Conservation (phyloP, 2,797 vertebrate species). For the Rhabdophis nuchalis region DNA sequence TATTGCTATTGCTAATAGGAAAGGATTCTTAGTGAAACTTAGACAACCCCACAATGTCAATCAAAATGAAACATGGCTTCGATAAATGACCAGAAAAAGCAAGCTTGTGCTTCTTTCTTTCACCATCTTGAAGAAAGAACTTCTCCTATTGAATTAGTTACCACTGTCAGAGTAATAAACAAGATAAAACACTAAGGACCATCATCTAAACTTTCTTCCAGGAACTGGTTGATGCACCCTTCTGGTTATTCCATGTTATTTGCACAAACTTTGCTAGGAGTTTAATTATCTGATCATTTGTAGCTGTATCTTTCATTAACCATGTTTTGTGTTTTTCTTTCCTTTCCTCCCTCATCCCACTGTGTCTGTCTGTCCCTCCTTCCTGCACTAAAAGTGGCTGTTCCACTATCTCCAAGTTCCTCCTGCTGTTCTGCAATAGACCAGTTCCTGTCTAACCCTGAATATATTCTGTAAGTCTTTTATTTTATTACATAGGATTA, state of each 20-base stretch:
- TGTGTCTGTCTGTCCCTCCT: slow-evolving; percentile 59
- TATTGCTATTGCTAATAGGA: neutral
- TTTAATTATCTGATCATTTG: slow-evolving; percentile 5
- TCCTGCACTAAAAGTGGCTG: slow-evolving; percentile 80
- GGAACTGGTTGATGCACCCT: neutral
- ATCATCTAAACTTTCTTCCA: neutral
- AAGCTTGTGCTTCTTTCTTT: fast-evolving
- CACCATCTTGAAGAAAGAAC: neutral
- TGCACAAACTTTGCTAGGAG: slow-evolving; percentile 11
- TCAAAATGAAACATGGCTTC: neutral
- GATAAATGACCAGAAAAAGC: neutral
- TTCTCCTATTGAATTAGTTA: neutral
- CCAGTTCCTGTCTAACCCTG: slow-evolving; percentile 90
- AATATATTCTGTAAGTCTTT: slow-evolving; percentile 72
- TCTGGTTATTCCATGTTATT: neutral
- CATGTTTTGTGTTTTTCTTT: slow-evolving; percentile 57
- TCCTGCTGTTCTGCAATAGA: slow-evolving; percentile 95
- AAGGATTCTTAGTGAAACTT: neutral
- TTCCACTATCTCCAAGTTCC: slow-evolving; percentile 91
- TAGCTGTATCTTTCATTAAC: slow-evolving; percentile 58
- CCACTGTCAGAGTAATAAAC: neutral
- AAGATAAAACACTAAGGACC: neutral
- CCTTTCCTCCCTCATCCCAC: slow-evolving; percentile 44
- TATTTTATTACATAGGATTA: slow-evolving; percentile 54
- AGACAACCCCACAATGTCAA: neutral